A percentile compares a stretch with the other conserved stretches of the same genome.
Conservation (phyloP, 2,888 invertebrate species). For the Amblyteles armatorius region DNA sequence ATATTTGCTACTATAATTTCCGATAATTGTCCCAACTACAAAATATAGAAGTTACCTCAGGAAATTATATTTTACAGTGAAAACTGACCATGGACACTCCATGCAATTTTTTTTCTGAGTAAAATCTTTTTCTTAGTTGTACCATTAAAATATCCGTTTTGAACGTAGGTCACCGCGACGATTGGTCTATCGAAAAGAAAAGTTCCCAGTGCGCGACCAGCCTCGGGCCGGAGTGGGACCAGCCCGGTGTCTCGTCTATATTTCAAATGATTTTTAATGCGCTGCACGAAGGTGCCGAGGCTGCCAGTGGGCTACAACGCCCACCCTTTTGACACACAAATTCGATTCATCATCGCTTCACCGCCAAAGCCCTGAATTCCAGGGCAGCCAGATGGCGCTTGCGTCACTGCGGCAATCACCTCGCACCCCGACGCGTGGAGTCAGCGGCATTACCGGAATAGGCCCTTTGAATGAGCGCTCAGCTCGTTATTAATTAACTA, state of each 20-base stretch:
- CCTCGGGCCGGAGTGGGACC: no score
- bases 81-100: no score
- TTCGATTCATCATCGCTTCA: conserved; percentile 70
- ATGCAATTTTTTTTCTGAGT: no score
- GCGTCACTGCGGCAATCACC: conserved; percentile 65
- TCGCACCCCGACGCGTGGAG: conserved; percentile 48
- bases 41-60: no score
- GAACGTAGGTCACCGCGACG: no score
- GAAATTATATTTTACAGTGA: no score
- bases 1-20: no score
- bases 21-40: no score
- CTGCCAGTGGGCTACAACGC: conserved; percentile 20
- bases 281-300: background rate
- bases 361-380: conserved; percentile 55
- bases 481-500: conserved; percentile 37
- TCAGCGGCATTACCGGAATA: conserved; percentile 24
- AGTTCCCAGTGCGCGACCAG: background rate
- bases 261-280: background rate
- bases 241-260: background rate
- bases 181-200: no score
- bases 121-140: no score
- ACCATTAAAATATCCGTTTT: no score
- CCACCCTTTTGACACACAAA: conserved; percentile 73
- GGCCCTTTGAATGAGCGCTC: conserved; percentile 43
- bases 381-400: conserved; percentile 72